A percentile compares a stretch with the other conserved stretches of the same genome.
These are phyloP conservation scores for Callospermophilus lateralis DNA, from an alignment of 2,113 vertebrate species.

Conservation along the genomic window DNA sequence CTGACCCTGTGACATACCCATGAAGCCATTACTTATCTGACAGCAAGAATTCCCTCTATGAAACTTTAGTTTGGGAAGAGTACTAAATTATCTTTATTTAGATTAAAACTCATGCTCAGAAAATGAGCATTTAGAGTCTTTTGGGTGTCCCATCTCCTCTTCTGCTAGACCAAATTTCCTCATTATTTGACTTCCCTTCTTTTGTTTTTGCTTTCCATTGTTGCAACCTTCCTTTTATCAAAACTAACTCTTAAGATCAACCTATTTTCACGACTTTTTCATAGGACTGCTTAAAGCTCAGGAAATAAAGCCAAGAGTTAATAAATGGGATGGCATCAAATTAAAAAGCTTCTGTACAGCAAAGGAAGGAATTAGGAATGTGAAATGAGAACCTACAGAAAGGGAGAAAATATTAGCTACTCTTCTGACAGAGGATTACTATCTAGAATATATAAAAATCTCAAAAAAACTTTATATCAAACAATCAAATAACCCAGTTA, in stretches of 20 bases:
- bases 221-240: not conserved
- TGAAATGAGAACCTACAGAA: no score
- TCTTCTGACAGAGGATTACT: no score
- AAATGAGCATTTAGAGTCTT: rapidly evolving
- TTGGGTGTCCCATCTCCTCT: not conserved
- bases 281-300: no score
- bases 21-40: not conserved
- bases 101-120: not conserved
- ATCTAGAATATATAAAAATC: no score
- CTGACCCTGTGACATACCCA: not conserved
- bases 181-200: not conserved
- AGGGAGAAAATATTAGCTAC: no score
- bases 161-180: not conserved
- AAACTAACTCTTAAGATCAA: not conserved
- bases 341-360: no score
- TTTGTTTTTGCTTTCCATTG: not conserved
- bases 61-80: not conserved
- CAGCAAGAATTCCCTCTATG: not conserved
- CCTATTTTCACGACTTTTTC: not conserved
- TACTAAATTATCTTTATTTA: not conserved
- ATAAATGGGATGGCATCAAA: no score
- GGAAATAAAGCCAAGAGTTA: no score
- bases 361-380: no score
- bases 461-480: no score
- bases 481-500: no score